Evolutionary conservation across 2,888 invertebrate genomes (phyloP).

Genomic region (Agonopterix heracliana): DNA sequence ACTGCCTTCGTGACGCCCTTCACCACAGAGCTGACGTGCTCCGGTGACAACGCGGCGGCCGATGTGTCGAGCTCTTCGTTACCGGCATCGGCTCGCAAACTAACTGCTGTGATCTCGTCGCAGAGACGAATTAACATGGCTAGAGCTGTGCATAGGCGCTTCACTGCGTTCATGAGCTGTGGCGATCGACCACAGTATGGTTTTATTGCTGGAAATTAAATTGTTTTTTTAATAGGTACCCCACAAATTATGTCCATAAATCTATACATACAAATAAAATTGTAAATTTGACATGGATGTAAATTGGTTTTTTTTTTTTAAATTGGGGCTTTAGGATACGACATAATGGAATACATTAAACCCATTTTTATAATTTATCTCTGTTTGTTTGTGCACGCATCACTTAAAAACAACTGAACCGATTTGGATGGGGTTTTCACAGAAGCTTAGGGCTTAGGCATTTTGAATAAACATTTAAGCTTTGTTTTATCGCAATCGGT

Average conservation of each 20-base stretch:
- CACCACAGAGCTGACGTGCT: constrained; percentile 59
- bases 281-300: too few relatives aligned
- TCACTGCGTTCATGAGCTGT: constrained; percentile 85
- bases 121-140: constrained; percentile 92
- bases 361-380: too few relatives aligned
- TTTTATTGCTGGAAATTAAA: constrained; percentile 60
- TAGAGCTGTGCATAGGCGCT: constrained; percentile 89
- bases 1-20: constrained; percentile 60
- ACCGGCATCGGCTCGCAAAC: constrained; percentile 76
- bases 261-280: too few relatives aligned
- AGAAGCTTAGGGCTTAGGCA: too few relatives aligned
- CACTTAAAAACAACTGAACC: too few relatives aligned
- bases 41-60: constrained; percentile 52
- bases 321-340: neutral
- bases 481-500: too few relatives aligned
- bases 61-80: constrained; percentile 54
- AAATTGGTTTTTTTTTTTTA: too few relatives aligned
- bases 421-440: too few relatives aligned
- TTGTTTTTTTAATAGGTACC: neutral
- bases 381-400: too few relatives aligned
- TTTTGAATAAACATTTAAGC: neutral
- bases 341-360: neutral
- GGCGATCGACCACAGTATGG: constrained; percentile 77
- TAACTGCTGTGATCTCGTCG: constrained; percentile 89
- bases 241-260: constrained; percentile 1